Evolutionary conservation across 2,888 invertebrate genomes (phyloP).

Genomic region (Priocnemis perturbator): DNA sequence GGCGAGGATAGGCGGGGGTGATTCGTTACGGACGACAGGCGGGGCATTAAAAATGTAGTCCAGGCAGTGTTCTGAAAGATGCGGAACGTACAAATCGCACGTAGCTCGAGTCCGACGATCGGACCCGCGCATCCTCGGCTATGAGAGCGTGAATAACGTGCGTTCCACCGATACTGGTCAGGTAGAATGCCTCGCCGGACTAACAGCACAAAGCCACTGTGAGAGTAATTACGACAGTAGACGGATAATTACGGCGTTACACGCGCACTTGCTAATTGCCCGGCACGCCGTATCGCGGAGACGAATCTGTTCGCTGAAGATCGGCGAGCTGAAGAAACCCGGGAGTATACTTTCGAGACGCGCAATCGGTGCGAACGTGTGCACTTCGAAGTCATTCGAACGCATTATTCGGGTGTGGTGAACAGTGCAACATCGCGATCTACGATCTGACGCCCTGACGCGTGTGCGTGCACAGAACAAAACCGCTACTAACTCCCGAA

Average conservation of each 20-base stretch:
- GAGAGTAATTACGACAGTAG: slow-evolving; percentile 49
- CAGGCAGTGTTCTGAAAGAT: slow-evolving; percentile 23
- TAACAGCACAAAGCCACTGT: slow-evolving; percentile 23
- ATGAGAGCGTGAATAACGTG: slow-evolving; percentile 66
- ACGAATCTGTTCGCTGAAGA: slow-evolving; percentile 13
- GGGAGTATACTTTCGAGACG: slow-evolving; percentile 9
- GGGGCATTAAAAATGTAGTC: slow-evolving; percentile 37
- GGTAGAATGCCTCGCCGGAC: too few relatives aligned
- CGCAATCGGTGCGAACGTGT: neutral
- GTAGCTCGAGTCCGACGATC: slow-evolving; percentile 26
- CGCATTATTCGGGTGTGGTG: too few relatives aligned
- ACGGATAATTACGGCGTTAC: slow-evolving; percentile 45
- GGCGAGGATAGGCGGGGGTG: too few relatives aligned
- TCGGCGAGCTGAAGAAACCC: neutral
- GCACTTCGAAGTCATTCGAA: neutral
- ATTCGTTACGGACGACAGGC: neutral
- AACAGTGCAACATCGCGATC: too few relatives aligned
- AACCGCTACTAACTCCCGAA: neutral
- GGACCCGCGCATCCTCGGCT: slow-evolving; percentile 45
- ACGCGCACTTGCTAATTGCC: slow-evolving; percentile 42
- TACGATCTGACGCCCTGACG: neutral
- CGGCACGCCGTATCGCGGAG: slow-evolving; percentile 6
- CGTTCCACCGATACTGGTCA: too few relatives aligned
- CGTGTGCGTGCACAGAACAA: neutral
- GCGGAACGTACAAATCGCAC: neutral